Evolutionary conservation across 2,797 vertebrate species (phyloP).

Genomic region (Ceyx erithaca): DNA sequence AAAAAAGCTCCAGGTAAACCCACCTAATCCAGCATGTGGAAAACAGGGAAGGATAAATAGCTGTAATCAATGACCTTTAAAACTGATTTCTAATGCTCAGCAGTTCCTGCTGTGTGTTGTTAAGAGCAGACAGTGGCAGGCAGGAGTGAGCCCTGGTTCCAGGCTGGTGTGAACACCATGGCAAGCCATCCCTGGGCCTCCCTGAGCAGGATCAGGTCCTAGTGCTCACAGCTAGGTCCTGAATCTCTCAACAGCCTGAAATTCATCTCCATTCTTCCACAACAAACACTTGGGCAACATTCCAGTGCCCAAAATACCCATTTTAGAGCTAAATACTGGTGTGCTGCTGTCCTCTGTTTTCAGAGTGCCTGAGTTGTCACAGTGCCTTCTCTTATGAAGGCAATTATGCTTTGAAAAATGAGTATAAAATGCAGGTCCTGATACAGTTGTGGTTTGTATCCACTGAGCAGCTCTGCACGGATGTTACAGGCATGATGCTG

Average conservation of each 20-base stretch:
- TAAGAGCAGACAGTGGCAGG: neutral
- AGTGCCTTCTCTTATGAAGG: neutral
- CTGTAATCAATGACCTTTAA: slow-evolving; percentile 21
- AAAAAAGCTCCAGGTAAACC: neutral
- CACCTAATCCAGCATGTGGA: neutral
- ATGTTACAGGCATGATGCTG: neutral
- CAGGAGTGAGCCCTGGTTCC: neutral
- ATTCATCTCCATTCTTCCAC: neutral
- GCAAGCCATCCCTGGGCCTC: neutral
- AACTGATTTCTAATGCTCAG: neutral
- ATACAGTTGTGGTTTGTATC: neutral
- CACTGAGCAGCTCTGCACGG: neutral
- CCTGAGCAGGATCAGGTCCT: neutral
- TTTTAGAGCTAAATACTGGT: neutral
- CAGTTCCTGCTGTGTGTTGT: neutral
- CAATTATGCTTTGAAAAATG: neutral
- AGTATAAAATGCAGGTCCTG: neutral
- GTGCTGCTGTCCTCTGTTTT: neutral
- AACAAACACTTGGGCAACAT: neutral
- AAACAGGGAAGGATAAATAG: neutral
- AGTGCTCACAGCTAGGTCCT: neutral
- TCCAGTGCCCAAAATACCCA: neutral
- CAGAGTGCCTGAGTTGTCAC: neutral
- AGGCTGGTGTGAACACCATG: neutral
- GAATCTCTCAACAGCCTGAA: neutral